A percentile compares a stretch with the other conserved stretches of the same genome.
Conservation (phyloP, 2,113 vertebrate species). For the cat (Felis catus) region DNA sequence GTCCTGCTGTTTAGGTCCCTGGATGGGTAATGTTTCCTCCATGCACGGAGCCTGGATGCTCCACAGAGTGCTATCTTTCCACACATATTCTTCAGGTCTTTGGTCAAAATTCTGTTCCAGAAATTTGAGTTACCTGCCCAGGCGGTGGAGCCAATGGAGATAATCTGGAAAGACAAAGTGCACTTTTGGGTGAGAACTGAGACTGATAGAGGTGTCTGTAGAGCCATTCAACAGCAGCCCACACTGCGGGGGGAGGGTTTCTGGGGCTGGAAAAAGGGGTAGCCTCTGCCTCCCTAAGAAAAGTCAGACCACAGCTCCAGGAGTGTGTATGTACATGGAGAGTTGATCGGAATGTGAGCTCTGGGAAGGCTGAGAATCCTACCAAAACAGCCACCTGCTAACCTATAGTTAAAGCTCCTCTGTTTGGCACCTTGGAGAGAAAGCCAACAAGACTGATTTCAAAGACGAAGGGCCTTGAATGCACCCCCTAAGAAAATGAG, state of each 20-base stretch:
- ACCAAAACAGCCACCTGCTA: background rate
- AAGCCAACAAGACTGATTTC: background rate
- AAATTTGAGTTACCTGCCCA: background rate
- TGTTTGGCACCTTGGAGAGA: background rate
- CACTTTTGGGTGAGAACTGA: background rate
- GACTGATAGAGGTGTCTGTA: background rate
- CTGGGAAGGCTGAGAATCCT: background rate
- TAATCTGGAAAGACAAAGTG: background rate
- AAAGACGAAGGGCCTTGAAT: background rate
- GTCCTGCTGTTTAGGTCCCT: background rate
- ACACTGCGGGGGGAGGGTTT: background rate
- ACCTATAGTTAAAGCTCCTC: background rate
- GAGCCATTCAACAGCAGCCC: background rate
- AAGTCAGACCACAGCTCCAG: background rate
- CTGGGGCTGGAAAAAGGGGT: background rate
- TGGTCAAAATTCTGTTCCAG: background rate
- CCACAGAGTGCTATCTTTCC: background rate
- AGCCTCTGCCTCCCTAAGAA: background rate
- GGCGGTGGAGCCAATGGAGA: background rate
- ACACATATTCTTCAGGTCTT: background rate
- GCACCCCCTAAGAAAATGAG: background rate
- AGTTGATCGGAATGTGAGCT: background rate
- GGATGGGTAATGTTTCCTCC: background rate
- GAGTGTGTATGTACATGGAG: rapidly evolving
- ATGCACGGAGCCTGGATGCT: background rate